Evolutionary conservation across 2,888 invertebrate species (phyloP).

Genomic region (Antheraea assamensis): DNA sequence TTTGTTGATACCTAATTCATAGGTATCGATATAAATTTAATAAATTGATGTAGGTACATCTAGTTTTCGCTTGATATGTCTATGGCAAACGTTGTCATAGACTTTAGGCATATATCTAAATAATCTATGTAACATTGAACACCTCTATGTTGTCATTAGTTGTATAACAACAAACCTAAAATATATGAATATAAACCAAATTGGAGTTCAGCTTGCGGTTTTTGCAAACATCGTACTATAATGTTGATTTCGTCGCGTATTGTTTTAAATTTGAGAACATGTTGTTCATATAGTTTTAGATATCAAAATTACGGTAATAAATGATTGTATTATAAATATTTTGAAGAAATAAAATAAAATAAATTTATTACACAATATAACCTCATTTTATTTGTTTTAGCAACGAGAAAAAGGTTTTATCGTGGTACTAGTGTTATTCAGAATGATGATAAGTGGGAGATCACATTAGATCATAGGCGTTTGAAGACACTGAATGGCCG

Average conservation of each 20-base stretch:
- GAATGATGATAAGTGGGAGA: conserved; percentile 89
- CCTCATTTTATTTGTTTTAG: conserved; percentile 38
- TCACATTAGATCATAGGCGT: conserved; percentile 93
- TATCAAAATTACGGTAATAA: conserved; percentile 57
- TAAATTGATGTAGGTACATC: too few species aligned
- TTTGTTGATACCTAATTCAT: too few species aligned
- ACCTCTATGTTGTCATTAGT: too few species aligned
- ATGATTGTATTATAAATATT: neutral
- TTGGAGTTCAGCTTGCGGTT: too few species aligned
- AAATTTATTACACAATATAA: neutral
- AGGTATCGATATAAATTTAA: too few species aligned
- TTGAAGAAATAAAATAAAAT: neutral
- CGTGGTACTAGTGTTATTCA: conserved; percentile 87
- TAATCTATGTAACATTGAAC: too few species aligned
- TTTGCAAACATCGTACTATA: conserved; percentile 14
- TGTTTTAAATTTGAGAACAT: conserved; percentile 36
- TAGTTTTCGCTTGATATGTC: too few species aligned
- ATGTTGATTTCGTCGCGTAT: conserved; percentile 42
- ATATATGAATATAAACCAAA: neutral
- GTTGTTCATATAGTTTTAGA: conserved; percentile 42
- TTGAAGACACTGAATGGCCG: conserved; percentile 94
- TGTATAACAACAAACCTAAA: too few species aligned
- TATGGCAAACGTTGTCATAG: too few species aligned
- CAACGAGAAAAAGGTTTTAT: conserved; percentile 87
- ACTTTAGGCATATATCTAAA: too few species aligned